These are phyloP conservation scores for Palythoa grandis DNA, from an alignment of 92 coral and sea anemone genomes.

Conservation along the genomic window DNA sequence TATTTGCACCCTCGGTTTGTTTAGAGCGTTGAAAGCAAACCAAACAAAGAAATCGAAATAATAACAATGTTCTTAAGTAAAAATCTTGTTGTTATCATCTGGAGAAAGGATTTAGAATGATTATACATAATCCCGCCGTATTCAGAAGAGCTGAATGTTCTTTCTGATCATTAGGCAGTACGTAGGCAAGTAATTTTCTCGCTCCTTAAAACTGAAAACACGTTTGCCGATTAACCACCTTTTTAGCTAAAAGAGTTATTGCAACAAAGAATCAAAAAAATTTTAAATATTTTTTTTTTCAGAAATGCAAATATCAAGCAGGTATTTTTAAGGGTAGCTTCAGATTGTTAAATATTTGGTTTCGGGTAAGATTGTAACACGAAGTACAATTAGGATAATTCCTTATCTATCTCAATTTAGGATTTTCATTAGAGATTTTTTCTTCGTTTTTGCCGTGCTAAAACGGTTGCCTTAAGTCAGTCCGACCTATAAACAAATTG, in stretches of 20 bases:
- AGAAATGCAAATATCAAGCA: background rate
- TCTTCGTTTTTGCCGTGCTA: background rate
- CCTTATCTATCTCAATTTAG: background rate
- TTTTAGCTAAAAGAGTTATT: background rate
- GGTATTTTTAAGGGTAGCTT: background rate
- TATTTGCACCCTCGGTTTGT: conserved; percentile 9
- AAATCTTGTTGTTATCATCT: background rate
- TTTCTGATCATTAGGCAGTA: background rate
- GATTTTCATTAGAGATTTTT: background rate
- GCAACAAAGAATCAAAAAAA: background rate
- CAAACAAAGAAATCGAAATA: conserved; percentile 20
- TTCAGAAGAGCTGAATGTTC: background rate
- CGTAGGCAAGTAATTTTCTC: background rate
- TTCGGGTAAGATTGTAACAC: background rate
- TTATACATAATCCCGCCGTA: background rate
- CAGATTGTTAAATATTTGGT: conserved; percentile 6
- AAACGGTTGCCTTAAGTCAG: background rate
- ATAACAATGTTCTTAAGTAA: conserved; percentile 4
- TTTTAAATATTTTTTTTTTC: background rate
- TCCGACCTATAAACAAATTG: background rate
- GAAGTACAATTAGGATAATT: background rate
- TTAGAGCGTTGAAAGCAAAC: conserved; percentile 36
- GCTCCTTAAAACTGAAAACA: background rate
- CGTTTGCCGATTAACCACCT: background rate
- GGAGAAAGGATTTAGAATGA: background rate